phyloP scores from a whole-genome alignment of 2,888 invertebrate genomes.

The Leucozona laternaria region DNA sequence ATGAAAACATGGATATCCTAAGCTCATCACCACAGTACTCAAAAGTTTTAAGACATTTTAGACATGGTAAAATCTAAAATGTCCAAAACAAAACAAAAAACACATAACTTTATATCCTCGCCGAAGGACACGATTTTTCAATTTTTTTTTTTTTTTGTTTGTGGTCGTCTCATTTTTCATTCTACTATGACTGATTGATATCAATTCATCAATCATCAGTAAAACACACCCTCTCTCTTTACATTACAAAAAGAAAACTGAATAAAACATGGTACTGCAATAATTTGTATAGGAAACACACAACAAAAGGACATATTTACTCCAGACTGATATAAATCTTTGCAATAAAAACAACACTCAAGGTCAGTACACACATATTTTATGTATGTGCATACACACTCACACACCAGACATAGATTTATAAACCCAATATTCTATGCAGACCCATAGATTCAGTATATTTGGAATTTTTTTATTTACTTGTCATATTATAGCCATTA shows the following conservation, averaged over 20 bases:
- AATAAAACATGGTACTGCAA: not conserved
- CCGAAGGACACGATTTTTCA: not conserved
- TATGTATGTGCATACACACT: too few relatives aligned
- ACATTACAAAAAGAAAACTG: not conserved
- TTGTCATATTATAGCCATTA: slow-evolving; percentile 23
- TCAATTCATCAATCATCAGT: slow-evolving; percentile 32
- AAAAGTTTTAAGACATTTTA: not conserved
- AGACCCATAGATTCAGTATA: not conserved
- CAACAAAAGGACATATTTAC: slow-evolving; percentile 18
- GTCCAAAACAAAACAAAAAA: slow-evolving; percentile 7
- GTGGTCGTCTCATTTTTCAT: slow-evolving; percentile 11
- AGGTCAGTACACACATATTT: not conserved
- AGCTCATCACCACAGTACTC: not conserved
- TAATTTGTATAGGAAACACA: not conserved
- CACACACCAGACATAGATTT: not conserved
- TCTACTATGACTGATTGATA: slow-evolving; percentile 19
- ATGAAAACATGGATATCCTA: not conserved
- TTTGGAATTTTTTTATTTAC: not conserved
- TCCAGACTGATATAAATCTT: slow-evolving; percentile 9
- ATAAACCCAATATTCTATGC: not conserved
- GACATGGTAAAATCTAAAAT: slow-evolving; percentile 8
- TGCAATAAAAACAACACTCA: not conserved
- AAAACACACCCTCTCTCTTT: not conserved
- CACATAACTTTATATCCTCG: not conserved
- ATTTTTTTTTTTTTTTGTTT: not conserved